Evolutionary conservation across 2,797 vertebrate genomes (phyloP), one percentile per base, ranked within the genome.

Genomic region (Salmo trutta): DNA sequence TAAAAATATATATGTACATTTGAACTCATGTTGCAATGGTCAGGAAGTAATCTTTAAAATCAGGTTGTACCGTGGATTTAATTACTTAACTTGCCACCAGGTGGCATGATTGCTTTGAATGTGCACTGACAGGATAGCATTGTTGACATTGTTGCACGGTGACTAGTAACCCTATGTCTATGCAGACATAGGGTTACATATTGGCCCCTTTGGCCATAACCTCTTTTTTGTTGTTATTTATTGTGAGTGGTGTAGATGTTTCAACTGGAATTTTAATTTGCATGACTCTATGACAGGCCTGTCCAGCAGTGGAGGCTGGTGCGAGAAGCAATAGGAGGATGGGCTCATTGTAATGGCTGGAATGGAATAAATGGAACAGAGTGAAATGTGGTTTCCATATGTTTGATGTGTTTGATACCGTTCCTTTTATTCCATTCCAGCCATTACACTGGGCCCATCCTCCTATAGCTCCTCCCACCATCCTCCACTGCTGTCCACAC

Each of bases 71-170:
- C 0, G 1, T 64, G 12, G 10, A 64, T 64, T 21, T 14, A 64
- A 64, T 64, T 24, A 64, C 24, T 21, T 64, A 24, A 64, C 21
- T 4, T 24, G 21, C 68, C 69, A n/a, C 69, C 36, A 51, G 69
- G n/a, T 71, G 69, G 69, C n/a, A 51, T 15, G n/a, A 24, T 71
- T 71, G 69, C 69, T 71, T 5, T 64, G 7, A 19, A 62, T 24
- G n/a, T 10, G 59, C 21, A 3, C 24, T 62, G 59, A 21, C 54
- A 59, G 17, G 2, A 3, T 59, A 59, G 21, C n/a, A 8, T 3
- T 64, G 36, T 21, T 7, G 59, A 64, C 21, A 24, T 12, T 24
- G 59, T 27, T 64, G 21, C 1, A 64, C 3, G 10, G 59, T 14
- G 59, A 64, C 59, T 24, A 24, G 41, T 47, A 47, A 10, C 21